Base-by-base conservation (phyloP, 2,888 invertebrate species). In the Drosophila nigricruria region DNA sequence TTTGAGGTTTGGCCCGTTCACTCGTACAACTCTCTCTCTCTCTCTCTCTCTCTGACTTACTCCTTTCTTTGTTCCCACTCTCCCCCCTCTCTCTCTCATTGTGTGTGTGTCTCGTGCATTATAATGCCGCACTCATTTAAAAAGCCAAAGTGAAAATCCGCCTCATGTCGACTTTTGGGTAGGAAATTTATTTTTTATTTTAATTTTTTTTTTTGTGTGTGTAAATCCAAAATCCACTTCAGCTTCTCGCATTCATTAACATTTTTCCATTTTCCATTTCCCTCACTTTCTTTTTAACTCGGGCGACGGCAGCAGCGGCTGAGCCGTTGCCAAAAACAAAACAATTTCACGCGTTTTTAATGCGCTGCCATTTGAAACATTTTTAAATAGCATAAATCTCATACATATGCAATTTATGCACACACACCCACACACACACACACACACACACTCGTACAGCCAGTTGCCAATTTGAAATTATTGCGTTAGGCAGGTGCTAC, bases 391-490 rank as follows among this genome's bases (percentile, higher is more conserved):
- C 73, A 84, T 89, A 89, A 89, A 84, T 84, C 90, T 90, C 88
- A 90, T 89, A 81, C 88, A 90, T 84, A 90, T 87, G 87, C 88
- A 87, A 83, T 86, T 81, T 82, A 80, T 63, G 77, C 67, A 75
- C 73, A 62, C 65, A 64, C 64, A 59, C 63, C 36, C 65, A 40
- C 57, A 54, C 68, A 56, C 64, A 68, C 64, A 52, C 65, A 23
- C 64, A 42, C 56, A 60, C 68, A 45, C 52, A 25, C 52, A 38
- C 38, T 0, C 52, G n/a, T 5, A 12, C 18, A 40, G 62, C 40
- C 63, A 58, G 65, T 73, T 83, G 85, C 88, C 90, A 82, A 88
- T 90, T 90, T 73, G 74, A 90, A 90, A 90, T 84, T 89, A 88
- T 84, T 87, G 81, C 87, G 73, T 63, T 34, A 58, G 70, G 75